Conservation (phyloP, 2,888 invertebrate species). For the Caenorhabditis zanzibari region DNA sequence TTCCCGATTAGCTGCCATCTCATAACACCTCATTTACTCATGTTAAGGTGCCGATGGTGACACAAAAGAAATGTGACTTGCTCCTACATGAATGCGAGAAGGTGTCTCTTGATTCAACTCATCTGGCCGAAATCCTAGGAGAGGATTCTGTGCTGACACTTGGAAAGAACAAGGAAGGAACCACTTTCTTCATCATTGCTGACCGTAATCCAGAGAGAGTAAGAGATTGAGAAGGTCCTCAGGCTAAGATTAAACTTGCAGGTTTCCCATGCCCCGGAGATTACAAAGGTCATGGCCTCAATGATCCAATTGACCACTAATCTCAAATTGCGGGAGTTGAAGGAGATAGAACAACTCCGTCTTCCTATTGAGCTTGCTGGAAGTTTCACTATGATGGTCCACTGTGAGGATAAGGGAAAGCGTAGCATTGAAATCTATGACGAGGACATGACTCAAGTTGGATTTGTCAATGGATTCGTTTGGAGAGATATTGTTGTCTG, state of each 20-base stretch:
- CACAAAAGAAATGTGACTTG: conserved; percentile 56
- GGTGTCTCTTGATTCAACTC: conserved; percentile 38
- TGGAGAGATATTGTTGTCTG: conserved; percentile 63
- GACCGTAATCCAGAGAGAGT: conserved; percentile 60
- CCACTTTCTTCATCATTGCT: conserved; percentile 38
- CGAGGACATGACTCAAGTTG: conserved; percentile 60
- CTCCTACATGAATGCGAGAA: conserved; percentile 57
- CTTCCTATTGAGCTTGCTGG: conserved; percentile 60
- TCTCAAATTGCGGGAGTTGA: conserved; percentile 53
- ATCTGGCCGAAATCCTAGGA: conserved; percentile 31
- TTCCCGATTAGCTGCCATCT: neutral
- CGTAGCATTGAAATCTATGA: conserved; percentile 51
- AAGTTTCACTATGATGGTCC: conserved; percentile 51
- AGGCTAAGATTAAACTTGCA: conserved; percentile 9
- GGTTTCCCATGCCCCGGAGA: conserved; percentile 37
- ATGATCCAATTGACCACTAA: conserved; percentile 61
- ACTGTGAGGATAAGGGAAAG: conserved; percentile 49
- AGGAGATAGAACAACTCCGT: conserved; percentile 62
- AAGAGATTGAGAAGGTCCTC: neutral
- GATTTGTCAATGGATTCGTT: conserved; percentile 54
- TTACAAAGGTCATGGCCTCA: conserved; percentile 55
- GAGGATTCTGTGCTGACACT: conserved; percentile 50
- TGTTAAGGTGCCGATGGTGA: conserved; percentile 51
- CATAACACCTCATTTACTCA: conserved; percentile 19
- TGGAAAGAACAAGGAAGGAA: conserved; percentile 56